Evolutionary conservation across 1,140 invertebrate genomes (phyloP).

Genomic region (Habropoda laboriosa): DNA sequence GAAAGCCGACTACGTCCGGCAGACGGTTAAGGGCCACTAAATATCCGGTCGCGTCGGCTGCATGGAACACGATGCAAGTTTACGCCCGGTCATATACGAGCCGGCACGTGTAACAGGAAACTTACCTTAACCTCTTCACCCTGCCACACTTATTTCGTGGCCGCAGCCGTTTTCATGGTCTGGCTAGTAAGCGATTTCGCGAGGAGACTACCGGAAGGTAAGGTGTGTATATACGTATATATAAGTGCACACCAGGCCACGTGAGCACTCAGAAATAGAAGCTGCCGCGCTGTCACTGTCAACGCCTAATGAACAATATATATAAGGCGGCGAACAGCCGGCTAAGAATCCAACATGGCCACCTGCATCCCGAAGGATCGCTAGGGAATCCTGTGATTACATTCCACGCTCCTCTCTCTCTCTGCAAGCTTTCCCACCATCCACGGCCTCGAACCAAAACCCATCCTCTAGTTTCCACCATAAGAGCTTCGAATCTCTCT

Average conservation of each 20-base stretch:
- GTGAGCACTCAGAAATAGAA: conserved; percentile 61
- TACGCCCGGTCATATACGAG: conserved; percentile 59
- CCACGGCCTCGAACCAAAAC: conserved; percentile 57
- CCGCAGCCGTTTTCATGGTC: conserved; percentile 55
- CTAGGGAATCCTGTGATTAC: conserved; percentile 76
- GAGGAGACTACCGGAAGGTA: conserved; percentile 38
- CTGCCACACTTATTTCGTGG: conserved; percentile 65
- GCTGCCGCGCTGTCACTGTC: conserved; percentile 69
- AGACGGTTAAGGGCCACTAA: conserved; percentile 46
- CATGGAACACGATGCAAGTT: conserved; percentile 57
- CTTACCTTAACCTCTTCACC: conserved; percentile 65
- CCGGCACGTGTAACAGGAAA: conserved; percentile 59
- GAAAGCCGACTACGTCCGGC: conserved; percentile 25
- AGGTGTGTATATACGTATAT: conserved; percentile 11
- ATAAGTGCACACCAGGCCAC: conserved; percentile 1
- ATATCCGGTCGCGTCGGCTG: conserved; percentile 48
- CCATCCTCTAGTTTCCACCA: conserved; percentile 63
- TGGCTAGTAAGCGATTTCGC: conserved; percentile 54
- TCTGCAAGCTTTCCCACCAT: conserved; percentile 55
- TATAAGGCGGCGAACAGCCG: conserved; percentile 62
- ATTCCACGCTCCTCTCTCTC: conserved; percentile 70
- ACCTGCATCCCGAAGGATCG: conserved; percentile 72
- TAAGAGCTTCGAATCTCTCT: conserved; percentile 31
- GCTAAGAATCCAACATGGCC: conserved; percentile 77
- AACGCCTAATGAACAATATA: conserved; percentile 77